These are phyloP conservation scores for Mobula hypostoma DNA, from an alignment of 2,113 vertebrate genomes.

Conservation along the genomic window DNA sequence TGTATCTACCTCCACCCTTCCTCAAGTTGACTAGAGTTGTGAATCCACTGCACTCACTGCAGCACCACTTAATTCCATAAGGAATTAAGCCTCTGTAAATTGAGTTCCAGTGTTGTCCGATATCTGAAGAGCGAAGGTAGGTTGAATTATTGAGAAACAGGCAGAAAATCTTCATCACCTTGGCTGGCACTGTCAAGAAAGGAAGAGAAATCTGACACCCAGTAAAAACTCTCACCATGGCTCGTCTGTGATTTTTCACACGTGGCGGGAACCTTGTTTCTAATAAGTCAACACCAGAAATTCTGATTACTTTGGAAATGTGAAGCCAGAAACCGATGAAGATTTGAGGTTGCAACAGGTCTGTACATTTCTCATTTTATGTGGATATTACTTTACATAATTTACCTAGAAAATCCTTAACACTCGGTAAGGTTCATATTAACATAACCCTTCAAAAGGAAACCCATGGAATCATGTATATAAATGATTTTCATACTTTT, in stretches of 20 bases:
- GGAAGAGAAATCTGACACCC: neutral
- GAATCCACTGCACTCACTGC: too few species aligned
- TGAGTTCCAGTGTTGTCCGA: neutral
- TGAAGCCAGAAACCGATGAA: neutral
- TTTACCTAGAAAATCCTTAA: too few species aligned
- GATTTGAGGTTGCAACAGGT: neutral
- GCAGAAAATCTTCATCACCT: neutral
- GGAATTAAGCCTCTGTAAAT: neutral
- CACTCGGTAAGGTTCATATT: too few species aligned
- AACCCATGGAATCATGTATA: neutral
- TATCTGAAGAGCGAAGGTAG: neutral
- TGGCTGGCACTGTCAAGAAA: neutral
- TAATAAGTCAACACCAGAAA: neutral
- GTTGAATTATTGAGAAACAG: neutral
- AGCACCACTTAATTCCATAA: too few species aligned
- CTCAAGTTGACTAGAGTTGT: too few species aligned
- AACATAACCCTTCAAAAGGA: too few species aligned
- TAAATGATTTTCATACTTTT: neutral
- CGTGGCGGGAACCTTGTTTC: neutral
- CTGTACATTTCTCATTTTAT: neutral
- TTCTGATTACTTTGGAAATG: neutral
- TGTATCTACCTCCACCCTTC: too few species aligned
- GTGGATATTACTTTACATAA: too few species aligned
- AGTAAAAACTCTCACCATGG: neutral
- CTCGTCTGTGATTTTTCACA: neutral